These are phyloP conservation scores for Tiaroga cobitis DNA, from an alignment of 2,797 vertebrate genomes.

Conservation along the genomic window DNA sequence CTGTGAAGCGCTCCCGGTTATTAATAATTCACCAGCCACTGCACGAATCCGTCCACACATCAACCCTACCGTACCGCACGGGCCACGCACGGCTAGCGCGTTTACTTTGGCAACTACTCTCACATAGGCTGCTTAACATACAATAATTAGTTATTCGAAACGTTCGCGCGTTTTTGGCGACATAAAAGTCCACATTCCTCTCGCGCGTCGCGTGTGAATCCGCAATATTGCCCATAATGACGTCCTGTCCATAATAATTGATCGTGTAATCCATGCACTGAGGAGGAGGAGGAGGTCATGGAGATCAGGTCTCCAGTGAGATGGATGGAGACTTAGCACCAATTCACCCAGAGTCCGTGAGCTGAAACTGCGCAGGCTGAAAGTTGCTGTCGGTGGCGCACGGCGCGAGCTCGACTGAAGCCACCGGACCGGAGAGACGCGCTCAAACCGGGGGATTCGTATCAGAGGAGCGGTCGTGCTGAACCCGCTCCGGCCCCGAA, in stretches of 20 bases:
- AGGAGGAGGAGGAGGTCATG: slow-evolving; percentile 68
- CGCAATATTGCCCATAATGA: slow-evolving; percentile 20
- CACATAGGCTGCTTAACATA: not conserved
- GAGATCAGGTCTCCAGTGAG: slow-evolving; percentile 50
- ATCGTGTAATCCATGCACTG: slow-evolving; percentile 51
- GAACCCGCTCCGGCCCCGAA: not conserved
- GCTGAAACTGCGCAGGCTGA: slow-evolving; percentile 68
- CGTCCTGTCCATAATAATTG: slow-evolving; percentile 39
- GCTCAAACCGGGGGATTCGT: slow-evolving; percentile 20
- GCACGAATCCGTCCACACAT: slow-evolving; percentile 70
- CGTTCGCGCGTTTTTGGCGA: slow-evolving; percentile 29
- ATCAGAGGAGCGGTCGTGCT: slow-evolving; percentile 57
- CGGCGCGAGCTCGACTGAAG: slow-evolving; percentile 62
- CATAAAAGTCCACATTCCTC: slow-evolving; percentile 7
- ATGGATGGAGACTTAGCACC: slow-evolving; percentile 61
- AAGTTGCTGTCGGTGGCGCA: slow-evolving; percentile 49
- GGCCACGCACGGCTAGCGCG: slow-evolving; percentile 15
- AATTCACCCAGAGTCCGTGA: slow-evolving; percentile 42
- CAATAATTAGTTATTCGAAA: not conserved
- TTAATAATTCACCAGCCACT: slow-evolving; percentile 84
- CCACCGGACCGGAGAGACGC: slow-evolving; percentile 35
- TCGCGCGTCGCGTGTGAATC: slow-evolving; percentile 37
- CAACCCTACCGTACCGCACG: slow-evolving; percentile 47
- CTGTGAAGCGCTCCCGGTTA: slow-evolving; percentile 78
- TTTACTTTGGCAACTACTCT: slow-evolving; percentile 30